phyloP scores from a whole-genome alignment of 2,113 vertebrate genomes.

The Leucosticte australis region DNA sequence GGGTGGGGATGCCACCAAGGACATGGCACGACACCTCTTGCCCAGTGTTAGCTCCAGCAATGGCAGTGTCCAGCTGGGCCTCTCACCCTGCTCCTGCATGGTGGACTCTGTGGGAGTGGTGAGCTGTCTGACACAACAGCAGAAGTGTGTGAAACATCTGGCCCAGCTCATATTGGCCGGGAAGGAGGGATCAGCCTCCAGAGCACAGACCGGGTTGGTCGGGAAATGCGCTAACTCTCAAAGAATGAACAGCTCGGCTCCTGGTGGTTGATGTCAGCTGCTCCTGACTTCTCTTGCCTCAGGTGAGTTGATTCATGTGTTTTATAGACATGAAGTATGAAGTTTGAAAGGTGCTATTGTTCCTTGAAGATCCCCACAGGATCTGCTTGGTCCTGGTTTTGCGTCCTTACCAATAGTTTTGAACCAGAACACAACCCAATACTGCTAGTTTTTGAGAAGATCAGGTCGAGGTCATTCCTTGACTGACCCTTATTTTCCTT shows the following conservation, averaged over 20 bases:
- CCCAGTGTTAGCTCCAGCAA: not conserved
- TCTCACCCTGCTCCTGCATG: not conserved
- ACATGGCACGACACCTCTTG: fast-evolving
- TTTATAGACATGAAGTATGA: not conserved
- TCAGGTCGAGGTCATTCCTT: not conserved
- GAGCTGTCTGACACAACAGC: not conserved
- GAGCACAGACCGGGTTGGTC: fast-evolving
- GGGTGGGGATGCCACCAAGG: fast-evolving
- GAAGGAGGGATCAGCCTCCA: not conserved
- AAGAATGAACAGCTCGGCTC: not conserved
- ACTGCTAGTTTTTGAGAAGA: not conserved
- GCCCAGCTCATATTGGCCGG: fast-evolving
- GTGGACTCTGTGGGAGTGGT: not conserved
- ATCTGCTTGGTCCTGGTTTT: not conserved
- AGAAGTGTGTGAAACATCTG: not conserved
- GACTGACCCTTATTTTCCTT: not conserved
- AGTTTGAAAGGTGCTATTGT: constrained; percentile 23
- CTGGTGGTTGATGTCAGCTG: not conserved
- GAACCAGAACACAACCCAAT: not conserved
- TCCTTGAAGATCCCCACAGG: not conserved
- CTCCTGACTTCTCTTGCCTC: constrained; percentile 17
- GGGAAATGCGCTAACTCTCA: not conserved
- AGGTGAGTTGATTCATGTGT: constrained; percentile 42
- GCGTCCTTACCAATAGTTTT: not conserved
- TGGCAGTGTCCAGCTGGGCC: not conserved